Evolutionary conservation across 2,797 vertebrate genomes (phyloP), one percentile per base, ranked within the genome.

Genomic region (Acanthurus lineatus): DNA sequence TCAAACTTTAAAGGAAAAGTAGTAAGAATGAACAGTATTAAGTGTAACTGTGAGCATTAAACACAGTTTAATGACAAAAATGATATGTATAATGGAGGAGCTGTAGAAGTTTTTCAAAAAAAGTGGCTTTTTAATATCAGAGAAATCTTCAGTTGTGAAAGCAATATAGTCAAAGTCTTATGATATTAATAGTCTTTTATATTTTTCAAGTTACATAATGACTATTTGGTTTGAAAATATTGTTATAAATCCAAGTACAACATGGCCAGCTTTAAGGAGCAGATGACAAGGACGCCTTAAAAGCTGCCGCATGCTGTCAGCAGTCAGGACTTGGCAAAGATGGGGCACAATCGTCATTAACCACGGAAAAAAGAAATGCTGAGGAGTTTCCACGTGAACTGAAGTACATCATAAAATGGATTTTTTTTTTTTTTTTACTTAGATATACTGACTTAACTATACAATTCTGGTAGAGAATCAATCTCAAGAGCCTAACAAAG

Each of bases 401-500:
- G 47, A 94, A 94, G 93, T 90, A 94, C 94, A 95, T 94, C 95
- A 64, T 90, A 93, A 93, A 94, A 90, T 94, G 87, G 91, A 95
- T 94, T 66, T 51, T 66, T 96, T 95, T 94, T 95, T 94, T 44
- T 45, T 88, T 93, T 91, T 91, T 91, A 94, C 78, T 79, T 77
- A 62, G 77, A 87, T 82, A 81, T 83, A 88, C 63, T 62, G 75
- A 93, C 93, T 95, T 95, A 94, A 96, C 95, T 88, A 92, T 94
- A 92, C 89, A 94, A 86, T 89, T 94, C 92, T 93, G 86, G 89
- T 87, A 94, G 91, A 92, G 86, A 92, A 96, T 97, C 95, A 92
- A 94, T 97, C 96, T 96, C 94, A 90, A 90, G 93, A 94, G 96
- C 95, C 95, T 86, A 91, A 95, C 92, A 95, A 95, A 94, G 91